Base-by-base conservation (phyloP, 2,797 vertebrate genomes). In the Pelodytes ibericus region DNA sequence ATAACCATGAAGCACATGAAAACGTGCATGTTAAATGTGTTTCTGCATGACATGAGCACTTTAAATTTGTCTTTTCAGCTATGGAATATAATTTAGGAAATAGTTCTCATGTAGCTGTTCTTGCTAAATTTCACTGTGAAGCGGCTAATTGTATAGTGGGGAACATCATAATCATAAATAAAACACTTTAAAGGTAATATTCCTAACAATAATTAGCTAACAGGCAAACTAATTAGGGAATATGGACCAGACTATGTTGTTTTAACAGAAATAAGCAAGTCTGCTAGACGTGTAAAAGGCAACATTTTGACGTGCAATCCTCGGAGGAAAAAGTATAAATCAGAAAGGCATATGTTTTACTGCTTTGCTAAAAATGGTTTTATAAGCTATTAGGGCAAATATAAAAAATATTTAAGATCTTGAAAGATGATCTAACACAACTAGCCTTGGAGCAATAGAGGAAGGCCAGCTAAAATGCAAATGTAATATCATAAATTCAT, bases 401-500 rank as follows among this genome's bases (percentile, higher is more conserved):
- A 30, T 30, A 22, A 67, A 67, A 53, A 67, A 53, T 51, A 53
- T 51, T 30, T 67, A 67, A 30, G n/a, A 67, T 67, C 44, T 26
- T 30, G 26, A 51, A 67, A 69, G 41, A 51, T 26, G 47, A 53
- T 29, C 10, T 31, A 68, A 68, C 47, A 33, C 47, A 56, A 53
- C 56, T 53, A 44, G 65, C 65, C 29, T 68, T 56, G 20, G 36
- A 67, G 41, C 41, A 67, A 67, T 49, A 67, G 20, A 67, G 44
- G 41, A 67, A 49, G 33, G n/a, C 41, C 44, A 15, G 9, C 41
- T 67, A 49, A 67, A 67, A 67, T 67, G 36, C 39, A 65, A 65
- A 65, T 41, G 20, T 13, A 65, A 65, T 27, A 47, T 65, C 44
- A 47, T 47, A 65, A 65, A 65, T 65, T 65, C 39, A 65, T 26